Base-by-base conservation (phyloP, 2,797 vertebrate species). In the Acipenser ruthenus region DNA sequence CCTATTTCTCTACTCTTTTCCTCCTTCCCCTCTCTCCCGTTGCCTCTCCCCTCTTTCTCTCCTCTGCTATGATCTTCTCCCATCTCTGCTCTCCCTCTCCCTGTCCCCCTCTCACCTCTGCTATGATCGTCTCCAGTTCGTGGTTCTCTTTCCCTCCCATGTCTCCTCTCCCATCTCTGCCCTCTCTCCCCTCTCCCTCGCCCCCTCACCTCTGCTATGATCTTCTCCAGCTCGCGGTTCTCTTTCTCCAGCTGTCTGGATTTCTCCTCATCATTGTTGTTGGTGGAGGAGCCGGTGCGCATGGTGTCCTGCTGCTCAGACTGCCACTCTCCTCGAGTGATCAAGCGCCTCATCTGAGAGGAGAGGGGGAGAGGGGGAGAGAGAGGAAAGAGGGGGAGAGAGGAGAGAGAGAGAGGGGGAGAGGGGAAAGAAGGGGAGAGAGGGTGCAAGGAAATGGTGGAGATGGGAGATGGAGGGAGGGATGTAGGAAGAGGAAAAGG, bases 231-330 rank as follows among this genome's bases (percentile, higher is more conserved):
- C 69, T 98, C 94, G 0, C 93, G 80, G 82, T 98, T 98, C 79
- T 98, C 95, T 58, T 93, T 85, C 83, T 98, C 95, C 83, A 98
- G 76, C 70, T 97, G 90, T 7, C 95, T 82, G 12, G 94, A 96
- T n/a, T 97, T 97, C 80, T 98, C 95, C 76, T 98, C 95, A 18
- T 97, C 95, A 0, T 98, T 97, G 87, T 98, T 98, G 87, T 97
- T 97, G 77, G 94, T 97, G 65, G 95, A 97, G 0, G 95, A 96
- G 0, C 94, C 95, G 0, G 95, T 97, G 79, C 97, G 97, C 88
- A 96, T 92, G 1, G 95, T 95, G 83, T 97, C 95, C 87, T 97
- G 95, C n/a, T 95, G 93, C 83, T 98, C 95, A 0, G 95, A 95
- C 85, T 98, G 95, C 95, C 95, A 98, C 69, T 98, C 95, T 0